A percentile compares a stretch with the other conserved stretches of the same genome.
phyloP scores from a whole-genome alignment of 2,113 vertebrate species.

The Pheucticus melanocephalus region DNA sequence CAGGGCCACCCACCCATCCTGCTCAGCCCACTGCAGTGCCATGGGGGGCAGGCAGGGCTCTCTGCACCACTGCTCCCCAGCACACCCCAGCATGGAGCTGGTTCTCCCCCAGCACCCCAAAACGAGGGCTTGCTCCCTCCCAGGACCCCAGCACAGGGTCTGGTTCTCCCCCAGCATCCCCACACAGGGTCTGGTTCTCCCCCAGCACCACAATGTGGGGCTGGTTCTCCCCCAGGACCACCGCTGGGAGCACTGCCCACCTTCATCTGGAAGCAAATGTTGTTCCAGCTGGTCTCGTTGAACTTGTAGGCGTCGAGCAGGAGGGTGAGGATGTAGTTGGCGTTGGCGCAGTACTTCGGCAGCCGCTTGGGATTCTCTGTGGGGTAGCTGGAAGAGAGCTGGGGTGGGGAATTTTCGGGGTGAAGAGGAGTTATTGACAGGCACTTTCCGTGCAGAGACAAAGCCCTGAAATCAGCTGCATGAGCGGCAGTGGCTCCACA shows the following conservation, averaged over 20 bases:
- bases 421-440: neutral
- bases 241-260: constrained; percentile 53
- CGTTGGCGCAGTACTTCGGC: constrained; percentile 77
- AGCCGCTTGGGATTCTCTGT: constrained; percentile 20
- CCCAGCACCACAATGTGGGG: rapidly evolving
- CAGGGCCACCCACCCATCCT: neutral
- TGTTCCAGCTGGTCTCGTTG: constrained; percentile 71
- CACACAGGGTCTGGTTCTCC: rapidly evolving
- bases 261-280: constrained; percentile 84
- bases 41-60: neutral
- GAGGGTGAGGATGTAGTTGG: constrained; percentile 81
- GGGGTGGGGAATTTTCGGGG: neutral
- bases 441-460: neutral
- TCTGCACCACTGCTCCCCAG: rapidly evolving
- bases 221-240: rapidly evolving
- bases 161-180: neutral
- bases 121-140: too few species aligned
- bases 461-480: neutral
- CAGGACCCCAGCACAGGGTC: neutral
- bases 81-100: neutral
- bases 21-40: neutral
- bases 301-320: constrained; percentile 82
- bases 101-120: neutral
- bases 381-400: constrained; percentile 52
- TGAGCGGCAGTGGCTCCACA: rapidly evolving